Evolutionary conservation across 2,888 invertebrate genomes (phyloP).

Genomic region (Cepaea hortensis): DNA sequence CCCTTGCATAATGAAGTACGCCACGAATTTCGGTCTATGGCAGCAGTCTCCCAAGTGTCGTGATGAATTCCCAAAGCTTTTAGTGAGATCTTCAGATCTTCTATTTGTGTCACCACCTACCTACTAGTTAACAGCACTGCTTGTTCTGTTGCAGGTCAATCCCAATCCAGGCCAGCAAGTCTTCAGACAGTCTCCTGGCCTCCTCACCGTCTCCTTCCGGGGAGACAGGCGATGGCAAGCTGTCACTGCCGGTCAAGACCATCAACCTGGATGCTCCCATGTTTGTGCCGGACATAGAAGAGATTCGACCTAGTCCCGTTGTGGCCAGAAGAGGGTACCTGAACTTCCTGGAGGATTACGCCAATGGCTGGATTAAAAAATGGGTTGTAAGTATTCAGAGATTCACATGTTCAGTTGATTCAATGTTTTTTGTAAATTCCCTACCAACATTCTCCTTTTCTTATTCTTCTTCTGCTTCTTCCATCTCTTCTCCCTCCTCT

Average conservation of each 20-base stretch:
- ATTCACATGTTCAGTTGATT: too few relatives aligned
- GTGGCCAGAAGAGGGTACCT: slow-evolving; percentile 96
- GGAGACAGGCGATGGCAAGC: slow-evolving; percentile 61
- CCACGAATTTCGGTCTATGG: too few relatives aligned
- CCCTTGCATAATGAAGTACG: too few relatives aligned
- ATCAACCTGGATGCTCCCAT: slow-evolving; percentile 66
- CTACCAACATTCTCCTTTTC: too few relatives aligned
- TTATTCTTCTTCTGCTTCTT: too few relatives aligned
- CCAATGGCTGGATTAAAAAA: slow-evolving; percentile 97
- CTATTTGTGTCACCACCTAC: too few relatives aligned
- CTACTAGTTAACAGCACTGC: background rate
- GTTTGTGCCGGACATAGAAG: slow-evolving; percentile 73
- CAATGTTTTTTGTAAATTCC: too few relatives aligned
- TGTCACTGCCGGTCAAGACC: slow-evolving; percentile 67
- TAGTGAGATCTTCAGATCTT: too few relatives aligned
- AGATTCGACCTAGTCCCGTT: slow-evolving; percentile 85
- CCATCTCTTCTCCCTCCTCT: too few relatives aligned
- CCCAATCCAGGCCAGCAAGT: slow-evolving; percentile 65
- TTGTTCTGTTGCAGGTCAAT: slow-evolving; percentile 26
- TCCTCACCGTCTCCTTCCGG: slow-evolving; percentile 54
- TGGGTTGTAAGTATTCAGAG: slow-evolving; percentile 87
- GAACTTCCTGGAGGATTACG: slow-evolving; percentile 97
- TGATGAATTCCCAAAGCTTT: too few relatives aligned
- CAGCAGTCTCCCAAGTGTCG: too few relatives aligned
- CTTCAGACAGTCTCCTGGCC: slow-evolving; percentile 67